These are phyloP conservation scores for Hypotaenidia philippensis DNA, from an alignment of 2,797 vertebrate species.

Conservation along the genomic window DNA sequence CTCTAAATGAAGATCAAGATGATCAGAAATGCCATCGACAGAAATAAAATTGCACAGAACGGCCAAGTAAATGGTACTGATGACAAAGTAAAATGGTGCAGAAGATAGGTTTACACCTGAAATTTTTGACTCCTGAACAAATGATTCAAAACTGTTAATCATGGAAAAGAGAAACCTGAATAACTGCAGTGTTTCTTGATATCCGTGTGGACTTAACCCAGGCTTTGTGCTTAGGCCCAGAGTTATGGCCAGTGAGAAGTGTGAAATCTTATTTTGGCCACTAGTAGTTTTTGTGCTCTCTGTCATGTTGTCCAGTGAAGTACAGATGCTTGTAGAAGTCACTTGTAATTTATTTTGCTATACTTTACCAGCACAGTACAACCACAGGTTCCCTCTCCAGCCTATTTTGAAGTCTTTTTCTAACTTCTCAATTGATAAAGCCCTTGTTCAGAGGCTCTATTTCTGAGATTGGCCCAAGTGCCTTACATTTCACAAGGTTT, in stretches of 20 bases:
- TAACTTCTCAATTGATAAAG: background rate
- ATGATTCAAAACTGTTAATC: background rate
- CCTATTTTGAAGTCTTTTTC: conserved; percentile 9
- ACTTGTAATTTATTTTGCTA: background rate
- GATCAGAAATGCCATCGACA: background rate
- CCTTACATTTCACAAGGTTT: conserved; percentile 59
- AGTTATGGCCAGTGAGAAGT: background rate
- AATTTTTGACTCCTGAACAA: background rate
- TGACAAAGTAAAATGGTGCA: background rate
- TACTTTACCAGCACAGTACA: background rate
- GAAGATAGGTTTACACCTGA: background rate
- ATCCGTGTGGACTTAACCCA: background rate
- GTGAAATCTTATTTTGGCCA: background rate
- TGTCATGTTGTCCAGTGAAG: background rate
- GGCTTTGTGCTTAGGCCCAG: background rate
- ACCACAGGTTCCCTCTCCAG: background rate
- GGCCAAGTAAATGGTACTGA: background rate
- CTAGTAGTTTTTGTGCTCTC: background rate
- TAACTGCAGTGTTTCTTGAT: background rate
- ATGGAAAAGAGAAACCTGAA: background rate
- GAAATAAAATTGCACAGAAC: background rate
- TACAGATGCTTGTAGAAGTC: background rate
- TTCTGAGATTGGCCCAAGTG: conserved; percentile 50
- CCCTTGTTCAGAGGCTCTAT: conserved; percentile 34
- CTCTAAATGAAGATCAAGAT: too few species aligned